Base-by-base conservation (phyloP, 2,113 vertebrate genomes). In the Caloenas nicobarica region DNA sequence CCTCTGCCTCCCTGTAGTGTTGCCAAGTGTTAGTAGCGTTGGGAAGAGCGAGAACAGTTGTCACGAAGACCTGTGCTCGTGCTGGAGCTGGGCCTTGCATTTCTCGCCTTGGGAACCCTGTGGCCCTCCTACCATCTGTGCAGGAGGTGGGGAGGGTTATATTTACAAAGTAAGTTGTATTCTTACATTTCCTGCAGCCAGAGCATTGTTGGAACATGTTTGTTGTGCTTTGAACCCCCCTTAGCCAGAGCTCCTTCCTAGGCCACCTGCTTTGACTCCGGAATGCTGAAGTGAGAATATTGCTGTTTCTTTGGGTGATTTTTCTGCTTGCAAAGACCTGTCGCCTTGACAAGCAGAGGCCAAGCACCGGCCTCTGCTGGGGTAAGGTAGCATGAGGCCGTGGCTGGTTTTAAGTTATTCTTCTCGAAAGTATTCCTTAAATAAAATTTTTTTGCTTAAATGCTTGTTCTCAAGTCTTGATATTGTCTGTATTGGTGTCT, bases 321-420 rank as follows among this genome's bases (percentile, higher is more conserved):
- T 8, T 22, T 65, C 60, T 62, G 36, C 60, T 70, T 86, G 71
- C 22, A 60, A 44, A 77, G 70, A 53, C 0, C 19, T 16, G 9
- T 36, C 69, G 79, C 34, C 53, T 83, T 51, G 42, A 44, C 42
- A 44, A 44, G 42, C 42, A 44, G 42, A 44, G 42, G 42, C 42
- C 42, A 44, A 79, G 56, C 81, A 54, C 25, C 36, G 44, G 36
- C 82, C 33, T 91, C 46, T 79, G 56, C 62, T 40, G 29, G 28
- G 24, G 46, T 13, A 26, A 62, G 44, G n/a, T 23, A 54, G 58
- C 42, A 10, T 5, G 15, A 94, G 71, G 44, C 78, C 13, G 4
- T 10, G 10, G 29, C 19, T 77, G 36, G 40, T 23, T 86, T 93
- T 77, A 93, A 93, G 60, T 96, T 96, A 81, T 80, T 90, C 15